These are phyloP conservation scores for Nesogale talazaci DNA, from an alignment of 2,113 vertebrate species.

Conservation along the genomic window DNA sequence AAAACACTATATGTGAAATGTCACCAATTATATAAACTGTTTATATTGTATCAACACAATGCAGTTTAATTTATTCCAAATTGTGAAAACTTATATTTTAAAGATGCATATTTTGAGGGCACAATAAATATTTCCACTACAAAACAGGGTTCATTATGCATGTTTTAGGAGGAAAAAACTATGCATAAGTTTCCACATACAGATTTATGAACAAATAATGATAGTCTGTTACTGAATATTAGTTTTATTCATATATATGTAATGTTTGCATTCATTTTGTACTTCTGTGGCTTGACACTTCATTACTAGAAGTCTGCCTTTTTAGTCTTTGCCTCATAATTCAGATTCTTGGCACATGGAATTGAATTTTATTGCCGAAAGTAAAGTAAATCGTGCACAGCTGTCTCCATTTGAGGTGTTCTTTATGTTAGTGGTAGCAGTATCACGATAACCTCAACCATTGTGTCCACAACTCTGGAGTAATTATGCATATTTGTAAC, in stretches of 20 bases:
- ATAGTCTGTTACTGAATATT: constrained; percentile 58
- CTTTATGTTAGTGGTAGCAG: constrained; percentile 31
- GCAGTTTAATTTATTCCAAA: constrained; percentile 17
- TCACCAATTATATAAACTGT: neutral
- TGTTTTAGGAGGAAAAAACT: constrained; percentile 33
- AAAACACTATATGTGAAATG: constrained; percentile 22
- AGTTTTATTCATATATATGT: constrained; percentile 60
- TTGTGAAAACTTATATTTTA: constrained; percentile 24
- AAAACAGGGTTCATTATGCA: constrained; percentile 51
- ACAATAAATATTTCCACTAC: constrained; percentile 27
- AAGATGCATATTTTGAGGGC: constrained; percentile 12
- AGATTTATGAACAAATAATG: constrained; percentile 60
- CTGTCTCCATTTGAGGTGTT: constrained; percentile 75
- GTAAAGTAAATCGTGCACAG: constrained; percentile 79
- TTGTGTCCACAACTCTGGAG: constrained; percentile 31
- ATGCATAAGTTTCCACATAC: constrained; percentile 52
- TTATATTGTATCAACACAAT: neutral
- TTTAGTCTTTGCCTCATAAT: constrained; percentile 80
- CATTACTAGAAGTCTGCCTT: constrained; percentile 78
- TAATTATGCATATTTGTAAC: constrained; percentile 68
- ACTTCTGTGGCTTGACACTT: constrained; percentile 80
- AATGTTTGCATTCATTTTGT: constrained; percentile 69
- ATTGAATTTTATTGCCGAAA: constrained; percentile 78
- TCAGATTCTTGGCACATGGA: constrained; percentile 79
- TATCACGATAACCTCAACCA: constrained; percentile 64